Base-by-base conservation (phyloP, 2,113 vertebrate genomes). In the Bagarius yarrelli region DNA sequence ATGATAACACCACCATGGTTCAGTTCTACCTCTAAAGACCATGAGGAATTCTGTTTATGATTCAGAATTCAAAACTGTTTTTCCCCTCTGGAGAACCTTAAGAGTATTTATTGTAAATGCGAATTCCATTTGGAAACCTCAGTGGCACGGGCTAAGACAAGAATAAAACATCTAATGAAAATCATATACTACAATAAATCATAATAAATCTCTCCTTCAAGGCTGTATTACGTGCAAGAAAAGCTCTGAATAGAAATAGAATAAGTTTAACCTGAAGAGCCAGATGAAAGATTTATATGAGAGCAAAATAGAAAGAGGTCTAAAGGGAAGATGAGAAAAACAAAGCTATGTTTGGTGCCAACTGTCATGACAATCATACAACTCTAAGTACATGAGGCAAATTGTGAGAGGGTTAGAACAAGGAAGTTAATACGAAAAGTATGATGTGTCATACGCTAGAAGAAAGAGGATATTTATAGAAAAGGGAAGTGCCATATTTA, bases 401-500 rank as follows among this genome's bases (percentile, higher is more conserved):
- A 81, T 57, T 47, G 9, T 3, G 77, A 32, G 55, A 52, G 21
- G n/a, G 30, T 25, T 15, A 50, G 66, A 57, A 73, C 3, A 34
- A 67, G 23, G 36, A 78, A 57, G 19, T 57, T 27, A 50, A 60
- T 40, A 61, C 52, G 70, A 83, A 82, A 83, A 86, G 34, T 73
- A 72, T 85, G 85, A 88, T 15, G 47, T 86, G 83, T 86, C 88
- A 89, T 86, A 85, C 84, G 78, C 23, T 27, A 50, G 67, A 71
- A 60, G 56, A 76, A 12, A n/a, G 21, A 75, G 11, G 87, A 52
- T 89, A 91, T 89, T 90, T 88, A 91, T 89, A 92, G 91, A 88
- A 92, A 85, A 85, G 90, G 91, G 92, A 92, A 92, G 88, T 91
- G 89, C 87, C 88, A 89, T 85, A 91, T 89, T 89, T 87, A 90